These are phyloP conservation scores for Ectropis grisescens DNA, from an alignment of 1,140 invertebrate genomes.

Conservation along the genomic window DNA sequence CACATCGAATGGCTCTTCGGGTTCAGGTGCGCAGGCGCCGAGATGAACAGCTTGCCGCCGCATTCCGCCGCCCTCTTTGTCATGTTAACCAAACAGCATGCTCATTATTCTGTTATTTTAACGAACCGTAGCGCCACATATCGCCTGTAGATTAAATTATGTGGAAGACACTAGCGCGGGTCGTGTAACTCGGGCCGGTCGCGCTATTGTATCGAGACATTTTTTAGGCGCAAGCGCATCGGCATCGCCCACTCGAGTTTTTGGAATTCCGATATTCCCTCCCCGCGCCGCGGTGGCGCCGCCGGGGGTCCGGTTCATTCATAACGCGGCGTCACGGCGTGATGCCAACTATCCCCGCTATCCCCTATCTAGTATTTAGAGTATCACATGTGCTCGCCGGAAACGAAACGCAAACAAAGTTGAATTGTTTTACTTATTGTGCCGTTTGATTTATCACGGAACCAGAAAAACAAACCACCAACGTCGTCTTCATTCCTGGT, in stretches of 20 bases:
- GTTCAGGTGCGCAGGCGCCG: slow-evolving; percentile 24
- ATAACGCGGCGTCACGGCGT: slow-evolving; percentile 38
- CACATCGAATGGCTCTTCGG: slow-evolving; percentile 38
- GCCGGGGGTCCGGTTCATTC: slow-evolving; percentile 53
- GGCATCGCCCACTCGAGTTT: slow-evolving; percentile 54
- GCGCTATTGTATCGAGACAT: slow-evolving; percentile 31
- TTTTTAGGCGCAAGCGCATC: slow-evolving; percentile 34
- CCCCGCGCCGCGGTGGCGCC: slow-evolving; percentile 14
- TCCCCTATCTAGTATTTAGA: slow-evolving; percentile 4
- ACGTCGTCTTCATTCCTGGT: slow-evolving; percentile 10
- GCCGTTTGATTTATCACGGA: slow-evolving; percentile 16
- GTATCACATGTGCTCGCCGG: slow-evolving; percentile 27
- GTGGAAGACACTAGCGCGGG: slow-evolving; percentile 13
- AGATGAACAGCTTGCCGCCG: slow-evolving; percentile 40
- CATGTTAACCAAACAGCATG: slow-evolving; percentile 51
- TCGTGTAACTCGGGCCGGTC: slow-evolving; percentile 13
- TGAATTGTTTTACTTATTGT: slow-evolving; percentile 18
- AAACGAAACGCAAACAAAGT: slow-evolving; percentile 25
- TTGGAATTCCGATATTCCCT: slow-evolving; percentile 44
- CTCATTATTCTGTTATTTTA: slow-evolving; percentile 61
- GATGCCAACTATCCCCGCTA: slow-evolving; percentile 18
- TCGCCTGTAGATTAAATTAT: slow-evolving; percentile 6
- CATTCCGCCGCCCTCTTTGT: slow-evolving; percentile 45
- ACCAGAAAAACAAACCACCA: slow-evolving; percentile 19
- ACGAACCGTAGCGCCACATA: slow-evolving; percentile 31